phyloP scores from a whole-genome alignment of 1,140 invertebrate genomes.

The Ptiloglossa arizonensis region DNA sequence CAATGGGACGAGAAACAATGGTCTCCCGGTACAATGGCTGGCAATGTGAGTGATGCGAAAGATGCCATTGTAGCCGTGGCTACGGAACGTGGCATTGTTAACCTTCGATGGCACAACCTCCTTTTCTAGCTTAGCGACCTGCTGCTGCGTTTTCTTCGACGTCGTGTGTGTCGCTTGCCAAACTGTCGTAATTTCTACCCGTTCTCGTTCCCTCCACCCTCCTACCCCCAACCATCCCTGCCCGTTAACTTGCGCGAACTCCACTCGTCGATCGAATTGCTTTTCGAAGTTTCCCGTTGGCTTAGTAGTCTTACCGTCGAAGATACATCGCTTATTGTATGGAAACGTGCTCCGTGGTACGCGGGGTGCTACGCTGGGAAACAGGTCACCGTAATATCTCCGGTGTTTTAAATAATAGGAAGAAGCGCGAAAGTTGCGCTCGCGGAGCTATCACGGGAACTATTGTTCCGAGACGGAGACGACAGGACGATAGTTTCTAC shows the following conservation, averaged over 20 bases:
- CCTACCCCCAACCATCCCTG: neutral
- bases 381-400: no score
- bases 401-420: no score
- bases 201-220: no score
- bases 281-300: neutral
- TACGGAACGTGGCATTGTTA: slow-evolving; percentile 69
- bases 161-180: slow-evolving; percentile 1
- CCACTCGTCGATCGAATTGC: neutral
- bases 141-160: slow-evolving; percentile 39
- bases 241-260: neutral
- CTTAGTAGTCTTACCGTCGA: neutral
- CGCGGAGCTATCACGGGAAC: no score
- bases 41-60: slow-evolving; percentile 71
- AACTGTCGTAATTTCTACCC: slow-evolving; percentile 32
- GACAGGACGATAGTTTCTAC: no score
- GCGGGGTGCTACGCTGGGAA: no score
- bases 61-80: slow-evolving; percentile 67
- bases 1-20: slow-evolving; percentile 70
- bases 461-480: no score
- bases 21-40: slow-evolving; percentile 66
- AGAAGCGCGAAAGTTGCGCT: no score
- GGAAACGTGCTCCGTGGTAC: no score
- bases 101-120: slow-evolving; percentile 70
- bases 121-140: slow-evolving; percentile 47
- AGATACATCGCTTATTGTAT: neutral